These are phyloP conservation scores for Clarias pachynema DNA, from an alignment of 2,797 vertebrate species.

Conservation along the genomic window DNA sequence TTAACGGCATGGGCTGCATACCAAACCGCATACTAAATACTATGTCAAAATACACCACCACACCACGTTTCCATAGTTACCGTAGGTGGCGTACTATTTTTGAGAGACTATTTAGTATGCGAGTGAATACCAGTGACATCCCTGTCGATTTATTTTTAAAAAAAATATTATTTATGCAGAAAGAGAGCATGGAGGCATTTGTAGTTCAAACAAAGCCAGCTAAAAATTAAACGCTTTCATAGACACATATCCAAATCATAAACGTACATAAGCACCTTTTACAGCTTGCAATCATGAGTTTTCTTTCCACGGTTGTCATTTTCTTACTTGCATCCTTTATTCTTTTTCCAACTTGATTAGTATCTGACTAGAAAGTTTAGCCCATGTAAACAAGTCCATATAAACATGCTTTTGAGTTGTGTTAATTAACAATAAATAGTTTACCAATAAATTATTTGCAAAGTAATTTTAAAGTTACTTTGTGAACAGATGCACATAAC, in stretches of 20 bases:
- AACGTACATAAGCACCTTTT: not conserved
- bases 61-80: conserved; percentile 30
- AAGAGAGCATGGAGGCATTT: not conserved
- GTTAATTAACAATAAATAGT: no score
- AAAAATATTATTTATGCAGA: not conserved
- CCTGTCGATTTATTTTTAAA: conserved; percentile 6
- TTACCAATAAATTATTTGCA: not conserved
- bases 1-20: not conserved
- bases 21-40: conserved; percentile 2
- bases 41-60: conserved; percentile 9
- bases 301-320: not conserved
- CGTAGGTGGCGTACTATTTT: conserved; percentile 18
- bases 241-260: not conserved
- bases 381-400: not conserved
- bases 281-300: not conserved
- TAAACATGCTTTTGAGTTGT: not conserved
- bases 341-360: no score
- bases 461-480: not conserved
- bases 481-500: not conserved
- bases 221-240: not conserved
- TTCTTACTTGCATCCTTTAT: not conserved
- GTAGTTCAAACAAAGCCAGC: not conserved
- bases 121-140: not conserved
- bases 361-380: conserved; percentile 9
- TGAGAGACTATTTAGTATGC: conserved; percentile 26